These are phyloP conservation scores for Poeciliopsis retropinna DNA, from an alignment of 2,113 vertebrate genomes.

Conservation along the genomic window DNA sequence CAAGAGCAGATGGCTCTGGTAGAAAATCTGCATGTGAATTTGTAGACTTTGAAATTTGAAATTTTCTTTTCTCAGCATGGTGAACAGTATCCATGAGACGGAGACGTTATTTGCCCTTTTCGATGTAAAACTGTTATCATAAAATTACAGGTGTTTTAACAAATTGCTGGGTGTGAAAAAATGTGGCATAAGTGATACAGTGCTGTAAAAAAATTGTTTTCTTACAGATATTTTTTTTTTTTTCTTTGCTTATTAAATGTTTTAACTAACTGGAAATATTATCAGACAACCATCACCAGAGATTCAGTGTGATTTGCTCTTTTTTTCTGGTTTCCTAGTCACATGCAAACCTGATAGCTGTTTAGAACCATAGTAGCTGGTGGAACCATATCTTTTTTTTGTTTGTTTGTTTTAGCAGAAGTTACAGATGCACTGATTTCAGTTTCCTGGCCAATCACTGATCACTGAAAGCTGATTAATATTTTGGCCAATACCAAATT, in stretches of 20 bases:
- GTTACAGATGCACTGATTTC: no score
- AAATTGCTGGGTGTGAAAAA: slow-evolving; percentile 1
- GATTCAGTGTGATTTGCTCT: no score
- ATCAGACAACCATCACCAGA: background rate
- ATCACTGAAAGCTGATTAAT: no score
- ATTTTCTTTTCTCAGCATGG: slow-evolving; percentile 6
- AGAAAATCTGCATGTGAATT: slow-evolving; percentile 4
- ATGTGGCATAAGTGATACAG: background rate
- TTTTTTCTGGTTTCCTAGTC: no score
- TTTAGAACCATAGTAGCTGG: no score
- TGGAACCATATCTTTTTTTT: no score
- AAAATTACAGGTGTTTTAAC: no score
- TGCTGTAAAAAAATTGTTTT: background rate
- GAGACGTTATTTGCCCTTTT: slow-evolving; percentile 2
- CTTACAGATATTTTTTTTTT: background rate
- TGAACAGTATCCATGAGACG: slow-evolving; percentile 4
- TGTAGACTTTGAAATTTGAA: slow-evolving; percentile 8
- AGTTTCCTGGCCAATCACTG: no score
- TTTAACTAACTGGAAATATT: background rate
- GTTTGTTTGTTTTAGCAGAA: no score
- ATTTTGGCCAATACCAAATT: no score
- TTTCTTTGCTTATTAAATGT: background rate
- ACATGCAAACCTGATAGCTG: no score
- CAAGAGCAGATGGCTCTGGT: slow-evolving; percentile 17
- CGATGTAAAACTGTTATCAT: background rate